Evolutionary conservation across 2,113 vertebrate genomes (phyloP).

Genomic region (Donacobius atricapilla): DNA sequence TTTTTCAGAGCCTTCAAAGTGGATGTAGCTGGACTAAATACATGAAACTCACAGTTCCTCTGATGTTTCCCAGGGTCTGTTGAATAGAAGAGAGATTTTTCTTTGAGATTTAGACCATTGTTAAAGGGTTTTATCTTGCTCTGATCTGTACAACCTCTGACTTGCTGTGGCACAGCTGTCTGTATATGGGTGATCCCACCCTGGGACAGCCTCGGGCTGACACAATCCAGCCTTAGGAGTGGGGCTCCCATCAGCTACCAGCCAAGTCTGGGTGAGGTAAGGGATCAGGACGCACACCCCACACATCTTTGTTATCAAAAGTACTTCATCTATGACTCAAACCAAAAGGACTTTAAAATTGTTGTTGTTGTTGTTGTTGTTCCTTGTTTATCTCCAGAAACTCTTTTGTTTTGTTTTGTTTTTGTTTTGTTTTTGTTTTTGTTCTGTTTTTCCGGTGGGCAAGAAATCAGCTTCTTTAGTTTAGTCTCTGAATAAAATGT

Average conservation of each 20-base stretch:
- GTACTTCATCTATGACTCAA: neutral
- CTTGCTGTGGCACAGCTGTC: neutral
- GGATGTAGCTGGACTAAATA: neutral
- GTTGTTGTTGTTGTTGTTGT: neutral
- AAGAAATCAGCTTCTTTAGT: neutral
- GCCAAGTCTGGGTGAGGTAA: neutral
- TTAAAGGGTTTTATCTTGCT: neutral
- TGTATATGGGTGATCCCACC: neutral
- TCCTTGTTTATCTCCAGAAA: neutral
- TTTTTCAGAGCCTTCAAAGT: neutral
- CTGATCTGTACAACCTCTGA: neutral
- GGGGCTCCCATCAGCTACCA: neutral
- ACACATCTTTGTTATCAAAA: neutral
- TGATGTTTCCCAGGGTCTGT: neutral
- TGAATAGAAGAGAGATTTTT: neutral
- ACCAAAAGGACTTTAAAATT: neutral
- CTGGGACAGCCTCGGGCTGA: neutral
- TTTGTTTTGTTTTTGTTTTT: no score
- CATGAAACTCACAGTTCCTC: neutral
- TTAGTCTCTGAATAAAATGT: neutral
- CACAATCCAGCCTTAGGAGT: neutral
- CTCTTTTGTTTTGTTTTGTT: neutral
- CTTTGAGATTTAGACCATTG: neutral
- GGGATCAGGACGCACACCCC: neutral
- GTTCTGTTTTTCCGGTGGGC: neutral